A percentile compares a stretch with the other conserved stretches of the same genome.
Conservation (phyloP, 2,888 invertebrate genomes). For the Synanthedon tipuliformis region DNA sequence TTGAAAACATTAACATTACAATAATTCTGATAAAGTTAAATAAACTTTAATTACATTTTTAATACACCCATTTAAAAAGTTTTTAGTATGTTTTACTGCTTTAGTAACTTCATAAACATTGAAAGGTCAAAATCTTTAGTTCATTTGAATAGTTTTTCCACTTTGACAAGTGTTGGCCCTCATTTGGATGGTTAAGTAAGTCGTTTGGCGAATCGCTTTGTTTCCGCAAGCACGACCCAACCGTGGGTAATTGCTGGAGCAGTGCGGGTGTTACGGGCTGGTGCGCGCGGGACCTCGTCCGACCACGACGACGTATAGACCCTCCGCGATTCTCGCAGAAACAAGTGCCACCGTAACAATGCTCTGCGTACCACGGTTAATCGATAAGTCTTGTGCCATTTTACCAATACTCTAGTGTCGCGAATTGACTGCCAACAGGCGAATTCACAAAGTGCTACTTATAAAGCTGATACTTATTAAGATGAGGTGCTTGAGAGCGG, state of each 20-base stretch:
- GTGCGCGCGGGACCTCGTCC: conserved; percentile 60
- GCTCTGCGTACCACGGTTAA: conserved; percentile 52
- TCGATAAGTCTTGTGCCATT: conserved; percentile 56
- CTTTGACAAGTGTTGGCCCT: no score
- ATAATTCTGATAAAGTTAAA: no score
- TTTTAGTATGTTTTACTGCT: no score
- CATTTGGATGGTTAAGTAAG: conserved; percentile 25
- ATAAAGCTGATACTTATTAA: conserved; percentile 40
- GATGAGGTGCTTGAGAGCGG: conserved; percentile 66
- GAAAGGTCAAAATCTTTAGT: no score
- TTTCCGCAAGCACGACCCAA: conserved; percentile 45
- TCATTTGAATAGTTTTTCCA: no score
- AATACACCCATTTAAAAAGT: not conserved
- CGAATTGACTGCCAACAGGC: conserved; percentile 33
- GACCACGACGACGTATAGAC: conserved; percentile 29
- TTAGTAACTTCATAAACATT: no score
- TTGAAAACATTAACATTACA: no score
- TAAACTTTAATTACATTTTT: not conserved
- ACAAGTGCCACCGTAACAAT: conserved; percentile 52
- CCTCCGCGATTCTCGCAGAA: conserved; percentile 56
- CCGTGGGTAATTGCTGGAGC: conserved; percentile 64
- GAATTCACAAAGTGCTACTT: conserved; percentile 33
- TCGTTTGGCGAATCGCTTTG: conserved; percentile 36
- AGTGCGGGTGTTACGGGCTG: conserved; percentile 62
- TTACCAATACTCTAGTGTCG: conserved; percentile 39